phyloP scores from a whole-genome alignment of 1,140 invertebrate species.

The Riptortus pedestris region DNA sequence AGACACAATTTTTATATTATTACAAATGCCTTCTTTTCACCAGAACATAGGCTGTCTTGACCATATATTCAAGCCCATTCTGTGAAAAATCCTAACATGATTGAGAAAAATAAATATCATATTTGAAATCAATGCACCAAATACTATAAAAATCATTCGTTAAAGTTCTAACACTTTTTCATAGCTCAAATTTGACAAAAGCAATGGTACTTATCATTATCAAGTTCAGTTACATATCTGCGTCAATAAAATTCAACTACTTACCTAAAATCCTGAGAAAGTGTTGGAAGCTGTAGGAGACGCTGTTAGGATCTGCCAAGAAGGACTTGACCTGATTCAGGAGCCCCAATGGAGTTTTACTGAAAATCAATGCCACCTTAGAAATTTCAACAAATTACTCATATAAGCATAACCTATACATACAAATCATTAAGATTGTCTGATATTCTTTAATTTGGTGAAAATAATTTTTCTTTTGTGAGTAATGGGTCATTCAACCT shows the following conservation, averaged over 20 bases:
- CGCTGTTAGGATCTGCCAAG: slow-evolving; percentile 36
- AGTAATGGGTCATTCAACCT: too few relatives aligned
- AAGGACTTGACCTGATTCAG: slow-evolving; percentile 38
- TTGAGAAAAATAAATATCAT: not conserved
- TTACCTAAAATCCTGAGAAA: slow-evolving; percentile 40
- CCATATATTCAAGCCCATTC: too few relatives aligned
- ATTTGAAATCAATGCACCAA: not conserved
- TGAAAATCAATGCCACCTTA: slow-evolving; percentile 38
- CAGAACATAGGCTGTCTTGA: too few relatives aligned
- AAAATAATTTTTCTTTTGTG: too few relatives aligned
- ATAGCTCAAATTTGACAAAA: not conserved
- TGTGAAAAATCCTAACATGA: not conserved
- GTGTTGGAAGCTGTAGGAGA: slow-evolving; percentile 38
- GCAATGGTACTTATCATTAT: not conserved
- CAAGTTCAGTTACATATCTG: not conserved
- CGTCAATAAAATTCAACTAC: slow-evolving; percentile 20
- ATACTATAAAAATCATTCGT: not conserved
- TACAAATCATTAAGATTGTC: too few relatives aligned
- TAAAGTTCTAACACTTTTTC: not conserved
- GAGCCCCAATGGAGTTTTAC: slow-evolving; percentile 38
- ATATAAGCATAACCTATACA: slow-evolving; percentile 27
- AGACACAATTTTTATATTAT: too few relatives aligned
- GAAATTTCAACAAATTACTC: slow-evolving; percentile 38
- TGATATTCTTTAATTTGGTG: too few relatives aligned
- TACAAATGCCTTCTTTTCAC: too few relatives aligned